phyloP scores from a whole-genome alignment of 2,888 invertebrate species.

The Pseudeuparius sepicola region DNA sequence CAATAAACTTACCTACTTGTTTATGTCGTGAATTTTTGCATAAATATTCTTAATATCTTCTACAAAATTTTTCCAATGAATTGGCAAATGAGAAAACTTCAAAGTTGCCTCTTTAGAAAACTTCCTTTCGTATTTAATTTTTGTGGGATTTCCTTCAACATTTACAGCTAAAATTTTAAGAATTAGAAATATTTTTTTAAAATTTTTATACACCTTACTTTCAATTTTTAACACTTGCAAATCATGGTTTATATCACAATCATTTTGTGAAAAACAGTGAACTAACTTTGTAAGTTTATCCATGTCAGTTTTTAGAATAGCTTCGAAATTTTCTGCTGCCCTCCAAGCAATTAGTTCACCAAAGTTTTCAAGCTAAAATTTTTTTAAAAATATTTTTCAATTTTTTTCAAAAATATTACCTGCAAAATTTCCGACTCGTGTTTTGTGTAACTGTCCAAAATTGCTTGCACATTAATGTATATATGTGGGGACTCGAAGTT shows the following conservation, averaged over 20 bases:
- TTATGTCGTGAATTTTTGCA: slow-evolving; percentile 31
- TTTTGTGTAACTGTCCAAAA: slow-evolving; percentile 31
- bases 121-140: slow-evolving; percentile 41
- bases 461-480: slow-evolving; percentile 31
- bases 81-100: slow-evolving; percentile 32
- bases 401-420: slow-evolving; percentile 22
- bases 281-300: slow-evolving; percentile 64
- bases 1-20: slow-evolving; percentile 26
- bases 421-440: slow-evolving; percentile 34
- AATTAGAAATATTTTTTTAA: too few species aligned
- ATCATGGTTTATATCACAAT: slow-evolving; percentile 67
- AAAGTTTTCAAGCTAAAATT: slow-evolving; percentile 62
- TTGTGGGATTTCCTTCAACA: slow-evolving; percentile 47
- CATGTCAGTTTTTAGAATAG: slow-evolving; percentile 68
- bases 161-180: slow-evolving; percentile 52
- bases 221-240: slow-evolving; percentile 65
- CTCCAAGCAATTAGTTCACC: slow-evolving; percentile 75
- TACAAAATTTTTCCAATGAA: slow-evolving; percentile 34
- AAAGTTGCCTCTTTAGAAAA: slow-evolving; percentile 36
- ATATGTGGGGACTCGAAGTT: slow-evolving; percentile 28
- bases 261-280: slow-evolving; percentile 59
- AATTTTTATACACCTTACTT: slow-evolving; percentile 47
- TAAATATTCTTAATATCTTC: slow-evolving; percentile 31
- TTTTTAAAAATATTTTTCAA: slow-evolving; percentile 8
- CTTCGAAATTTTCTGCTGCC: slow-evolving; percentile 60